phyloP scores from a whole-genome alignment of 2,113 vertebrate species.

The Sturnus vulgaris region DNA sequence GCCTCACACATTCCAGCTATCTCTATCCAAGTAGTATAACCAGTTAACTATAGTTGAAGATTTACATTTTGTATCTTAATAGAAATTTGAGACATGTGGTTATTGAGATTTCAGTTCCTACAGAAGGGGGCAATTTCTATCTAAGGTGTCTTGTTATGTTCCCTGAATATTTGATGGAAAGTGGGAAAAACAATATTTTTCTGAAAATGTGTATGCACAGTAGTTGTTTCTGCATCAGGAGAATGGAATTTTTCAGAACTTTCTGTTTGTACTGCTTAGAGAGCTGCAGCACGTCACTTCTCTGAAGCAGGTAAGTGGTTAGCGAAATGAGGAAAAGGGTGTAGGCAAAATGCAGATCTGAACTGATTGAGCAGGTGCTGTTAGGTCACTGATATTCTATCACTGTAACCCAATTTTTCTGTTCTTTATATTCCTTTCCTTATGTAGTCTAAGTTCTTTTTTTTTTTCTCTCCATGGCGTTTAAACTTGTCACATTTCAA shows the following conservation, averaged over 20 bases:
- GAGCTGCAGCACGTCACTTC: background rate
- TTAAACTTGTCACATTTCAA: background rate
- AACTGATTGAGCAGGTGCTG: background rate
- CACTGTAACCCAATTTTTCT: background rate
- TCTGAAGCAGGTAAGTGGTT: background rate
- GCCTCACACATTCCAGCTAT: background rate
- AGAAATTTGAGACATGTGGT: background rate
- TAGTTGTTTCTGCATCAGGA: background rate
- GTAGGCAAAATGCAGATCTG: background rate
- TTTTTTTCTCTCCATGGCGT: background rate
- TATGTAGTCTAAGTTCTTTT: background rate
- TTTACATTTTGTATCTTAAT: background rate
- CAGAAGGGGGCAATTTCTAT: background rate
- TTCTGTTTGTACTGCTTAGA: background rate
- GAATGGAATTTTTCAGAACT: background rate
- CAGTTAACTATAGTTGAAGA: background rate
- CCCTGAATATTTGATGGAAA: background rate
- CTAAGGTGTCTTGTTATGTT: background rate
- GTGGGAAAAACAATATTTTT: background rate
- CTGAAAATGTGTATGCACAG: background rate
- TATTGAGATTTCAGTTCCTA: background rate
- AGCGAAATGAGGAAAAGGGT: background rate
- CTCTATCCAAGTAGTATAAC: background rate
- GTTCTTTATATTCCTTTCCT: background rate
- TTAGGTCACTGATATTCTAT: background rate